These are phyloP conservation scores for Drosophila recens DNA, from an alignment of 2,888 invertebrate genomes.

Conservation along the genomic window DNA sequence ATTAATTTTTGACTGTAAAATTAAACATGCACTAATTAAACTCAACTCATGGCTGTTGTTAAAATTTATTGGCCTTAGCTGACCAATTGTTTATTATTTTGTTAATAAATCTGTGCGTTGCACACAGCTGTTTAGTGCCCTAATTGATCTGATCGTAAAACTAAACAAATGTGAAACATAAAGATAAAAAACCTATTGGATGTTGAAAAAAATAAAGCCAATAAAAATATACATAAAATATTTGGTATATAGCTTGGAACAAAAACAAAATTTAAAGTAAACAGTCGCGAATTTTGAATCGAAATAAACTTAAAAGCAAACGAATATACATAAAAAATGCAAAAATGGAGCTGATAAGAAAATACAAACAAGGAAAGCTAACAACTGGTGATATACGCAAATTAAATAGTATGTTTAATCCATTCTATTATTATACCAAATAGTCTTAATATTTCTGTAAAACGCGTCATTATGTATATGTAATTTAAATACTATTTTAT, in stretches of 20 bases:
- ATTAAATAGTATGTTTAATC: conserved; percentile 75
- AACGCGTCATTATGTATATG: conserved; percentile 3
- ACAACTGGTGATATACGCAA: conserved; percentile 73
- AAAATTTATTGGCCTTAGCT: conserved; percentile 18
- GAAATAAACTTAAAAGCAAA: conserved; percentile 10
- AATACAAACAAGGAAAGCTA: conserved; percentile 78
- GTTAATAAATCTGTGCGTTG: conserved; percentile 41
- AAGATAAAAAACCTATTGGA: conserved; percentile 13
- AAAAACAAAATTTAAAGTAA: not conserved
- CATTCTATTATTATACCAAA: conserved; percentile 7
- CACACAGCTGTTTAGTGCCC: conserved; percentile 5
- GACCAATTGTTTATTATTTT: conserved; percentile 41
- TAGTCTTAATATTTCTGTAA: not conserved
- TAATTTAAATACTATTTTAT: conserved; percentile 12
- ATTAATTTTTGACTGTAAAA: conserved; percentile 27
- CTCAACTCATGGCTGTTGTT: conserved; percentile 19
- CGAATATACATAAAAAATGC: conserved; percentile 36
- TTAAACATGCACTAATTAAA: conserved; percentile 6
- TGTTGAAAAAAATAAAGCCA: conserved; percentile 3
- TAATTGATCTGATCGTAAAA: conserved; percentile 22
- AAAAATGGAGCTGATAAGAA: conserved; percentile 82
- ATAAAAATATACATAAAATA: conserved; percentile 18
- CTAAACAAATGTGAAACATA: conserved; percentile 33
- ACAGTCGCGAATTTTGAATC: not conserved
- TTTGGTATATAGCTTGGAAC: not conserved